Evolutionary conservation across 2,113 vertebrate genomes (phyloP), one percentile per base, ranked within the genome.

Genomic region (Eudyptes chrysolophus): DNA sequence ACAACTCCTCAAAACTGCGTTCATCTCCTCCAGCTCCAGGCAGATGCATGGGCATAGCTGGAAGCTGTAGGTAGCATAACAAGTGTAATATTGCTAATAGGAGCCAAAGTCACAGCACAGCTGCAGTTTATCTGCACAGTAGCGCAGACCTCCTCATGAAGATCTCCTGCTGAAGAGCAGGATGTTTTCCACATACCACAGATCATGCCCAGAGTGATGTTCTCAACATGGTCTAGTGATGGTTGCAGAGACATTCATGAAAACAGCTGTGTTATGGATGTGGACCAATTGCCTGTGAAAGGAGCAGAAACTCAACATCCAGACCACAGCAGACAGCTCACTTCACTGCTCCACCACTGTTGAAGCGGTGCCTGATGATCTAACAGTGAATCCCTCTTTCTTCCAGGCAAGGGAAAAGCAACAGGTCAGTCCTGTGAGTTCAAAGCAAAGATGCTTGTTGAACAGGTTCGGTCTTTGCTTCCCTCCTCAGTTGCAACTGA

Each of bases 51-150:
- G 40, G 6, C 4, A 3, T 38, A 30, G 36, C 21, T 77, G n/a
- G 25, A 70, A 65, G 24, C 19, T 60, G 20, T 6, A 61, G 19
- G 15, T 16, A 75, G 32, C 34, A 13, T 9, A 46, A 36, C 5
- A 68, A 22, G 11, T 6, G 12, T 6, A 32, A 62, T 40, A 34
- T 17, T 74, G 9, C 4, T 69, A 68, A 52, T 5, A n/a, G 17
- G 6, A 74, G 7, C 6, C 8, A 4, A 57, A 81, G 36, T 19
- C 46, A 25, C 10, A 58, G 26, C 27, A 34, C 62, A 57, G 15
- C 9, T 75, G 54, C 24, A 11, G 34, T 8, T 78, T 62, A 26
- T n/a, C 27, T 66, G 34, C 36, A 7, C 0, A 0, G 3, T 58
- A 10, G 4, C 1, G 0, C 11, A 83, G 42, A 91, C 13, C 2